These are phyloP conservation scores for Sternotherus odoratus DNA, from an alignment of 2,797 vertebrate genomes.

Conservation along the genomic window DNA sequence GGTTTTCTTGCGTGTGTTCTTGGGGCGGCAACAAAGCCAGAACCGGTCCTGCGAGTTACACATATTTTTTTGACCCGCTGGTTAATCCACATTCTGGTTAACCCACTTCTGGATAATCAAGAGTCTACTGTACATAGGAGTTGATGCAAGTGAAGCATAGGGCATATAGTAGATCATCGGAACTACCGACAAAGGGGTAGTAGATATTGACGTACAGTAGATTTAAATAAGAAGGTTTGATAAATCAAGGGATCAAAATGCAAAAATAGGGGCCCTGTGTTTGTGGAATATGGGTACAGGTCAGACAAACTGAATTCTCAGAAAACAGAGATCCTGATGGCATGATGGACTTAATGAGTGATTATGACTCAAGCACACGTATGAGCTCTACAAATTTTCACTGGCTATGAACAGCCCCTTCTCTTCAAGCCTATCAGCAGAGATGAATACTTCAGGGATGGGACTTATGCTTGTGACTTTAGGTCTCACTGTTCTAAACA, in stretches of 20 bases:
- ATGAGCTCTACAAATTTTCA: too few relatives aligned
- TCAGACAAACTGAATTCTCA: not conserved
- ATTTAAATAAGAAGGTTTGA: not conserved
- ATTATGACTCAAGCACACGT: not conserved
- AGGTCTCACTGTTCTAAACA: not conserved
- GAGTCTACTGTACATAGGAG: too few relatives aligned
- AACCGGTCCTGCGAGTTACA: too few relatives aligned
- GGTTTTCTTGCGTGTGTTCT: too few relatives aligned
- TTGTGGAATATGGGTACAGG: not conserved
- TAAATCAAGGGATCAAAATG: conserved; percentile 8
- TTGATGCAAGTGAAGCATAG: too few relatives aligned
- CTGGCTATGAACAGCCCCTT: too few relatives aligned
- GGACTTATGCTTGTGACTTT: not conserved
- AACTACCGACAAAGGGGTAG: too few relatives aligned
- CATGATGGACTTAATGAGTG: not conserved
- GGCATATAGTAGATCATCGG: too few relatives aligned
- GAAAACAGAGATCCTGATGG: not conserved
- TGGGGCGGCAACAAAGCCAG: too few relatives aligned
- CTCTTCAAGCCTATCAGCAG: not conserved
- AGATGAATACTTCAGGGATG: not conserved
- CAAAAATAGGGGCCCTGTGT: not conserved
- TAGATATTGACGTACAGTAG: not conserved
- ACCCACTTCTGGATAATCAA: too few relatives aligned
- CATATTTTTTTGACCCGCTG: too few relatives aligned
- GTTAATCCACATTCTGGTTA: too few relatives aligned